Evolutionary conservation across 2,888 invertebrate genomes (phyloP).

Genomic region (Timandra comae): DNA sequence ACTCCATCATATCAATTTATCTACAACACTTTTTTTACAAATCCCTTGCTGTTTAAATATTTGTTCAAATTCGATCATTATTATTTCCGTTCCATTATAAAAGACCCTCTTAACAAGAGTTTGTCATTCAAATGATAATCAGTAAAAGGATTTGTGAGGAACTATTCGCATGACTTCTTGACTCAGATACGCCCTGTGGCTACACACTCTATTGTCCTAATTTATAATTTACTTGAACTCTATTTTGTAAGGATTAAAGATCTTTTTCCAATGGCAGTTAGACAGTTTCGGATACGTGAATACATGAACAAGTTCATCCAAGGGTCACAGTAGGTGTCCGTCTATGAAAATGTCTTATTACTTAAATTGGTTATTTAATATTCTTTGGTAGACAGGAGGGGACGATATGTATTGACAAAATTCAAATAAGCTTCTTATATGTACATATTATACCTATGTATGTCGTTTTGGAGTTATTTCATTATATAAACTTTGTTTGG

Average conservation of each 20-base stretch:
- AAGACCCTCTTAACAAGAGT: conserved; percentile 55
- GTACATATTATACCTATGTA: too few species aligned
- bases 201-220: conserved; percentile 33
- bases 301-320: conserved; percentile 57
- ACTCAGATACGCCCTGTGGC: conserved; percentile 75
- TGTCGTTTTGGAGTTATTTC: too few species aligned
- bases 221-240: conserved; percentile 14
- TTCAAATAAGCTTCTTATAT: too few species aligned
- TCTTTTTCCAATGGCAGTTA: conserved; percentile 14
- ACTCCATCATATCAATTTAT: too few species aligned
- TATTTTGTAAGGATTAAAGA: conserved; percentile 16
- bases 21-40: too few species aligned
- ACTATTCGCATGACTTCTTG: conserved; percentile 67
- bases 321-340: conserved; percentile 64
- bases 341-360: conserved; percentile 41
- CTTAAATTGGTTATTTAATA: conserved; percentile 25
- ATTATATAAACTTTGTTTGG: too few species aligned
- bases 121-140: conserved; percentile 75
- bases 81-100: conserved; percentile 36
- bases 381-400: neutral
- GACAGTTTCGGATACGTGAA: neutral
- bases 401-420: too few species aligned
- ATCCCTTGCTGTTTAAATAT: conserved; percentile 19
- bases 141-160: conserved; percentile 68
- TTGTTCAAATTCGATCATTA: conserved; percentile 16